phyloP scores from a whole-genome alignment of 2,113 vertebrate species.

The Entomyzon cyanotis region DNA sequence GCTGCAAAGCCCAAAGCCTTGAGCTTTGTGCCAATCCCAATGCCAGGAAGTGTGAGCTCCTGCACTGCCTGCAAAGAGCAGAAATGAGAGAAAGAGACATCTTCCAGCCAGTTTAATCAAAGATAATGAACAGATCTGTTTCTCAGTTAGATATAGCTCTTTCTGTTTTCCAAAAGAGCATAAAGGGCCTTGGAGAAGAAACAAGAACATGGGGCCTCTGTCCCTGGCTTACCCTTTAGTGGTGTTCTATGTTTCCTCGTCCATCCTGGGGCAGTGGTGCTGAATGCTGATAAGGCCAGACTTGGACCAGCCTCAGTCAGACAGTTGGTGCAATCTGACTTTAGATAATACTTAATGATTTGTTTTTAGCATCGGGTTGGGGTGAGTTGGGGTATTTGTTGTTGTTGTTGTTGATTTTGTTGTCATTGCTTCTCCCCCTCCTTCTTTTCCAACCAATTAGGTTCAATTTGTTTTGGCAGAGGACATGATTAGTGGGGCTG shows the following conservation, averaged over 20 bases:
- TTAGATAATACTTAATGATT: constrained; percentile 43
- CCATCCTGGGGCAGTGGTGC: not conserved
- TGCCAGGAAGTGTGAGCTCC: not conserved
- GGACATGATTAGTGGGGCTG: constrained; percentile 55
- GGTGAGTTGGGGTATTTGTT: constrained; percentile 43
- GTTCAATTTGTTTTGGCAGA: constrained; percentile 61
- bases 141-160: not conserved
- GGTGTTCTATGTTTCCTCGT: not conserved
- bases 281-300: constrained; percentile 55
- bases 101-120: not conserved
- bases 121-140: not conserved
- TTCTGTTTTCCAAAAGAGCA: not conserved
- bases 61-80: not conserved
- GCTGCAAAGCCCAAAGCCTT: not conserved
- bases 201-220: not conserved
- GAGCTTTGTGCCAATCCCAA: not conserved
- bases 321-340: constrained; percentile 46
- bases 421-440: constrained; percentile 26
- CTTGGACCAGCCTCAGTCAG: constrained; percentile 46
- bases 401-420: constrained; percentile 24
- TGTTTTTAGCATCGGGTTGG: constrained; percentile 19
- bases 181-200: not conserved
- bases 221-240: not conserved
- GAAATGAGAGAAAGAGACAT: not conserved
- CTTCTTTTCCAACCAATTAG: constrained; percentile 57